phyloP scores from a whole-genome alignment of 2,797 vertebrate species.

The Phalanger gymnotis region DNA sequence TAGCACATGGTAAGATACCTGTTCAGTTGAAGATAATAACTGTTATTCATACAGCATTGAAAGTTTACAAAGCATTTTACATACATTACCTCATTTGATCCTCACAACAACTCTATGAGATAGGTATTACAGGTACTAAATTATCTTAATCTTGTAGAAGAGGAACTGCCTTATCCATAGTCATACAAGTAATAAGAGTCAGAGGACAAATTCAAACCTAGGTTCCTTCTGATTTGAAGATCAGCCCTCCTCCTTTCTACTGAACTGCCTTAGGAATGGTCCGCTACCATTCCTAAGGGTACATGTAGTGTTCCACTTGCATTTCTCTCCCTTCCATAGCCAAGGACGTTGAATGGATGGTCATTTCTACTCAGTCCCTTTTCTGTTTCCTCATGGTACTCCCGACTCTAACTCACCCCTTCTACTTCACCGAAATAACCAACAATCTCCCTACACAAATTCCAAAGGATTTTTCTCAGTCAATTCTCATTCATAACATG shows the following conservation, averaged over 20 bases:
- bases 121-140: constrained; percentile 37
- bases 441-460: background rate
- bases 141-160: constrained; percentile 7
- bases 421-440: background rate
- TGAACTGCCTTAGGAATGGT: background rate
- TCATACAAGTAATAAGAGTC: background rate
- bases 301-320: background rate
- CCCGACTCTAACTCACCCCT: background rate
- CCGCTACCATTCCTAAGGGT: background rate
- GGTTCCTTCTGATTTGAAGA: background rate
- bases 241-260: background rate
- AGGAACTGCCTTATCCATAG: background rate
- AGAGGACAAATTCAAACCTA: constrained; percentile 7
- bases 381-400: background rate
- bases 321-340: background rate
- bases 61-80: background rate
- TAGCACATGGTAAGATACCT: background rate
- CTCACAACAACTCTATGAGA: constrained; percentile 36
- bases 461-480: background rate
- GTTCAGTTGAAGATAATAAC: background rate
- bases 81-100: constrained; percentile 45
- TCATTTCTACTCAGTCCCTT: background rate
- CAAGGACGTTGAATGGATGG: background rate
- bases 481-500: background rate
- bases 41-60: background rate